These are phyloP conservation scores for Caenorhabditis sulstoni DNA, from an alignment of 2,888 invertebrate genomes.

Conservation along the genomic window DNA sequence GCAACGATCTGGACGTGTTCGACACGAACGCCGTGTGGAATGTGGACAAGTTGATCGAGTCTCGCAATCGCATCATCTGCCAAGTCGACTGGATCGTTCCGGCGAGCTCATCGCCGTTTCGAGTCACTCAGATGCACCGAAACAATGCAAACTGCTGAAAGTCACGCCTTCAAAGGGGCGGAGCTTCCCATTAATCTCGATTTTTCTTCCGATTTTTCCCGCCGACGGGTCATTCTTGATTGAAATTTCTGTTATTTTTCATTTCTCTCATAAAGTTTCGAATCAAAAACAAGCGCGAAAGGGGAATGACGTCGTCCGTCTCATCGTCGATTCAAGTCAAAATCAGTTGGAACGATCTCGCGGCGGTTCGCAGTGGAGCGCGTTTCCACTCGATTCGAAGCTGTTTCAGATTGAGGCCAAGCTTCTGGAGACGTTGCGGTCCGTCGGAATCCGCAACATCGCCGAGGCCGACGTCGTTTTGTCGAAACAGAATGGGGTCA, in stretches of 20 bases:
- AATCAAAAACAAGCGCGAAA: neutral
- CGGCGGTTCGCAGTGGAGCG: neutral
- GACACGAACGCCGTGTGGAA: constrained; percentile 57
- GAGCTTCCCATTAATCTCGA: too few relatives aligned
- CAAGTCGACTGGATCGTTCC: constrained; percentile 68
- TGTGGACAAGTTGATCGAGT: constrained; percentile 54
- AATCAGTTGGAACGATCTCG: constrained; percentile 39
- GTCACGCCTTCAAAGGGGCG: too few relatives aligned
- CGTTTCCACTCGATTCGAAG: neutral
- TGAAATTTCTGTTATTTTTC: neutral
- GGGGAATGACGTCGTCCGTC: constrained; percentile 17
- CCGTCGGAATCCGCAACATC: constrained; percentile 14
- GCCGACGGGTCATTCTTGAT: too few relatives aligned
- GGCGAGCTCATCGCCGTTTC: constrained; percentile 62
- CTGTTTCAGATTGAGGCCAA: constrained; percentile 16
- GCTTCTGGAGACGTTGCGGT: constrained; percentile 33
- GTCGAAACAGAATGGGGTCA: constrained; percentile 33
- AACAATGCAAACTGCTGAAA: constrained; percentile 41
- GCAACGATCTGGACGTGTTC: constrained; percentile 56
- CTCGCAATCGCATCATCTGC: constrained; percentile 62
- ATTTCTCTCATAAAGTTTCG: constrained; percentile 3
- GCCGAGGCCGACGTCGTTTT: constrained; percentile 20
- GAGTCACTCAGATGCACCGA: constrained; percentile 52
- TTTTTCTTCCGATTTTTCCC: too few relatives aligned
- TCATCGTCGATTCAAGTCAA: constrained; percentile 28